A percentile compares a stretch with the other conserved stretches of the same genome.
These are phyloP conservation scores for Microcebus murinus DNA, from an alignment of 2,113 vertebrate genomes.

Conservation along the genomic window DNA sequence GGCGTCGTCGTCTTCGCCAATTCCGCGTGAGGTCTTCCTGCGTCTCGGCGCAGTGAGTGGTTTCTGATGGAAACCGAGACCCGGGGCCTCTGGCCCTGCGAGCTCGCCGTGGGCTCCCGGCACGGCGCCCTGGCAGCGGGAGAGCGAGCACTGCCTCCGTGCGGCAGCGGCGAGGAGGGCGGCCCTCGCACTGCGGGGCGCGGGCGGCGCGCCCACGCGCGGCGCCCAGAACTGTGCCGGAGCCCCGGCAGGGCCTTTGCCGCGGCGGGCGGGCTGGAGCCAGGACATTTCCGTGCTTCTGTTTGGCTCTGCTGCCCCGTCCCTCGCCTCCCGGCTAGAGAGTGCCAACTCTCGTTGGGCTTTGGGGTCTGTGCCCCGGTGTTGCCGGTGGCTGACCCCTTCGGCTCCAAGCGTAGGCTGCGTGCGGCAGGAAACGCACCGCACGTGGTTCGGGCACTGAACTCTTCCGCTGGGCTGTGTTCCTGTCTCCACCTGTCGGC, in stretches of 20 bases:
- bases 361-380: neutral
- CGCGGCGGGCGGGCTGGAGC: fast-evolving
- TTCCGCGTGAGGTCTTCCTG: neutral
- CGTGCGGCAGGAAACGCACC: neutral
- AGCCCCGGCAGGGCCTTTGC: neutral
- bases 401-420: neutral
- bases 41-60: neutral
- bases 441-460: neutral
- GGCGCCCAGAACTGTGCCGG: neutral
- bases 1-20: neutral
- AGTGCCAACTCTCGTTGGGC: neutral
- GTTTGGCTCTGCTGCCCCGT: neutral
- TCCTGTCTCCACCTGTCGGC: neutral
- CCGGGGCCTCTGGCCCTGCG: no score
- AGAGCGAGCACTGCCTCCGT: neutral
- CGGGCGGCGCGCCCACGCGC: no score
- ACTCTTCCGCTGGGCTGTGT: neutral
- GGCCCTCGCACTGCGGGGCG: no score
- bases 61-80: neutral
- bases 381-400: neutral
- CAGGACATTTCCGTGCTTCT: neutral
- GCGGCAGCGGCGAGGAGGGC: neutral
- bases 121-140: no score
- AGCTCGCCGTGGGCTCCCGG: no score
- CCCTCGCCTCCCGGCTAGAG: neutral